Percentiles rank a stretch among this genome's conserved stretches.
Evolutionary conservation across 2,888 invertebrate genomes (phyloP).

Genomic region (Pterostichus niger): DNA sequence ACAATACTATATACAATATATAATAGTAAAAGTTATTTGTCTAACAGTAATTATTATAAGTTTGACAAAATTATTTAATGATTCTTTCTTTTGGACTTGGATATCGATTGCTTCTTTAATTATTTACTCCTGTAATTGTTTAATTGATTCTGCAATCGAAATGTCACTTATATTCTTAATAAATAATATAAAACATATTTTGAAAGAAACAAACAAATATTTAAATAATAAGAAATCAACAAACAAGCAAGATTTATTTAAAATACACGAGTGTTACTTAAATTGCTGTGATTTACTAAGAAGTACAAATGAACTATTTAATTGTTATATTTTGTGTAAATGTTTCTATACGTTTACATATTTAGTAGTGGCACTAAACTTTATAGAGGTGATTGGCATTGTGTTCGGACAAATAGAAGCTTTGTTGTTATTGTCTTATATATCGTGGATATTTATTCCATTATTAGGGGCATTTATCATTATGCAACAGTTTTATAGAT

Average conservation of each 20-base stretch:
- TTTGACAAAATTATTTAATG: too few relatives aligned
- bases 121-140: neutral
- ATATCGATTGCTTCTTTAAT: neutral
- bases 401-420: neutral
- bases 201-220: neutral
- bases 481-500: neutral
- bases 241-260: neutral
- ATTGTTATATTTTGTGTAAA: conserved; percentile 17
- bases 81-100: neutral
- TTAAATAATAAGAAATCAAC: neutral
- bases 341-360: conserved; percentile 15
- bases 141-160: conserved; percentile 7
- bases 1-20: neutral
- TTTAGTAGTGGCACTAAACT: neutral
- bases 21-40: neutral
- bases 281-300: neutral
- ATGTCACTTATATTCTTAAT: neutral
- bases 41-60: neutral
- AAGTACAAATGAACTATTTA: conserved; percentile 9
- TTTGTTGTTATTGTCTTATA: neutral
- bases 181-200: neutral
- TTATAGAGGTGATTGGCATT: neutral
- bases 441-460: neutral
- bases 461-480: neutral
- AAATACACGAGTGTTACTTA: conserved; percentile 1